Base-by-base conservation (phyloP, 2,113 vertebrate genomes). In the Pheucticus melanocephalus region DNA sequence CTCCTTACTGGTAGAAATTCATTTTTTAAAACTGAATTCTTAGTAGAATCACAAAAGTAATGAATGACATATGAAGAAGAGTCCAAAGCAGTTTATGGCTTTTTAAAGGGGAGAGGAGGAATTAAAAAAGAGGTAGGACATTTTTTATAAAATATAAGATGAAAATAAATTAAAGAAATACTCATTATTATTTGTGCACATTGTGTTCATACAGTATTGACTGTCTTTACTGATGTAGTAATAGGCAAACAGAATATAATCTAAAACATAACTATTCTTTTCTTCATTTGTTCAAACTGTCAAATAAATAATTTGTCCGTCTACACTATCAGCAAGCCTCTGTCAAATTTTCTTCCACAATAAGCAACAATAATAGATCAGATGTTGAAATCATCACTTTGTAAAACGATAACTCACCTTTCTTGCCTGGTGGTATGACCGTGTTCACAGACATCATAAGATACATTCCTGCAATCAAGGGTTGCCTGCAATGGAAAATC, bases 381-480 rank as follows among this genome's bases (percentile, higher is more conserved):
- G 28, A 33, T 30, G 39, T 14, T 39, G 15, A 61, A 64, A 90
- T 88, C 35, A 76, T 20, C 15, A 35, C 33, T 88, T 88, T 11
- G 13, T 31, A 65, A 27, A 63, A 30, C 10, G 72, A 65, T 5
- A 5, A 94, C 97, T 98, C 88, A 99, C 99, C 99, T 98, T 96
- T 99, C 84, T 99, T 98, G 27, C 99, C 99, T 66, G 99, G 98
- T 63, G 98, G 98, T 96, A 99, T 99, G 44, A 99, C 97, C 6
- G 99, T 98, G 88, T 99, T 98, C 88, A 98, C 96, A 80, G 99
- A 99, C 99, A 99, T 99, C 96, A 99, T 98, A 89, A 99, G 98
- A 97, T 99, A 99, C 89, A 99, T 99, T 93, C 99, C 99, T 81
- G 99, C 99, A 97, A 99, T 98, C 97, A 99, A 98, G 47, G 99